phyloP scores from a whole-genome alignment of 2,113 vertebrate genomes.

The Phocoena sinus region DNA sequence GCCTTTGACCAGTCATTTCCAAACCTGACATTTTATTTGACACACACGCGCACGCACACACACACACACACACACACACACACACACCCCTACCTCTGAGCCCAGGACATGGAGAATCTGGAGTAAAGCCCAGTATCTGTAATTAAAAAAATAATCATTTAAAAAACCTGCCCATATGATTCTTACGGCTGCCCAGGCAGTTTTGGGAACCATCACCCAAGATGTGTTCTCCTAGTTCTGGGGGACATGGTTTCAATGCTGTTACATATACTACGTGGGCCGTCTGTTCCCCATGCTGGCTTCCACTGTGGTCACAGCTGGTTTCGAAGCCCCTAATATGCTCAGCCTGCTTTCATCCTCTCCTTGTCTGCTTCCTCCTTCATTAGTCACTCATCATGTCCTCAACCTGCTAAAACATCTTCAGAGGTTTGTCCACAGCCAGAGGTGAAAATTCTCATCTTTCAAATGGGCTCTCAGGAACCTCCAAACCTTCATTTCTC shows the following conservation, averaged over 20 bases:
- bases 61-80: not conserved
- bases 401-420: not conserved
- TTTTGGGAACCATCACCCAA: not conserved
- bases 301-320: fast-evolving
- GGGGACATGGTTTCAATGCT: fast-evolving
- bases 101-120: not conserved
- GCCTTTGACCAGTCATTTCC: not conserved
- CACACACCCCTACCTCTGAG: not conserved
- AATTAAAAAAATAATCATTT: not conserved
- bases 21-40: not conserved
- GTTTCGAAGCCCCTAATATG: fast-evolving
- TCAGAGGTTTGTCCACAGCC: not conserved
- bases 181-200: not conserved
- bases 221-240: not conserved
- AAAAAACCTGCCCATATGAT: not conserved
- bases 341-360: not conserved
- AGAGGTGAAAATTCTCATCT: not conserved
- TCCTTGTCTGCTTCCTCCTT: not conserved
- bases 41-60: no score
- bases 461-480: not conserved
- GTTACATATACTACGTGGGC: fast-evolving
- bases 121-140: not conserved
- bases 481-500: not conserved
- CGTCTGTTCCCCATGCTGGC: not conserved
- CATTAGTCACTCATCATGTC: fast-evolving